phyloP scores from a whole-genome alignment of 2,113 vertebrate species.

The Siniperca knerii region DNA sequence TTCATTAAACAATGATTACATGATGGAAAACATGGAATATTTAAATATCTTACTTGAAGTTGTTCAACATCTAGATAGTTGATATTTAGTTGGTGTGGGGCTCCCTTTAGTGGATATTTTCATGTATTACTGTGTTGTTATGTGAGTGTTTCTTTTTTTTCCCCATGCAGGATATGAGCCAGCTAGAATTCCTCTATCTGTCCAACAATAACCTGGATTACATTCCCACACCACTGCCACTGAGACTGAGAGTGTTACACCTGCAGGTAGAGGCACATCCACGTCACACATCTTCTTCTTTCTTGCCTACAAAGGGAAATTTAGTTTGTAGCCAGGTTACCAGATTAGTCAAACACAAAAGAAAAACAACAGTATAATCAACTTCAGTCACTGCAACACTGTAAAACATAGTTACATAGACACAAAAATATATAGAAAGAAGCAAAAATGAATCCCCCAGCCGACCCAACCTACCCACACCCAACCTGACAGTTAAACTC shows the following conservation, averaged over 20 bases:
- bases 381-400: no score
- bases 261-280: constrained; percentile 82
- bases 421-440: no score
- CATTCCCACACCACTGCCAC: constrained; percentile 83
- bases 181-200: constrained; percentile 87
- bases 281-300: neutral
- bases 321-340: neutral
- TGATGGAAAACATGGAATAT: neutral
- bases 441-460: no score
- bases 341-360: no score
- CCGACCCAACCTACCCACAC: no score
- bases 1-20: neutral
- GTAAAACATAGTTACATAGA: no score
- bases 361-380: no score
- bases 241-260: constrained; percentile 85
- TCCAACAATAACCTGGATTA: constrained; percentile 86
- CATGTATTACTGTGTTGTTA: neutral
- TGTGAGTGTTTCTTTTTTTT: neutral
- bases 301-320: neutral
- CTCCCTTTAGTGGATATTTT: constrained; percentile 1
- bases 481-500: no score
- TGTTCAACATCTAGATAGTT: neutral
- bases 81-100: neutral
- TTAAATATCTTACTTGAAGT: neutral
- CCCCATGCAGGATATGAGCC: constrained; percentile 82